These are phyloP conservation scores for Meloe dianella DNA, from an alignment of 2,888 invertebrate species.

Conservation along the genomic window DNA sequence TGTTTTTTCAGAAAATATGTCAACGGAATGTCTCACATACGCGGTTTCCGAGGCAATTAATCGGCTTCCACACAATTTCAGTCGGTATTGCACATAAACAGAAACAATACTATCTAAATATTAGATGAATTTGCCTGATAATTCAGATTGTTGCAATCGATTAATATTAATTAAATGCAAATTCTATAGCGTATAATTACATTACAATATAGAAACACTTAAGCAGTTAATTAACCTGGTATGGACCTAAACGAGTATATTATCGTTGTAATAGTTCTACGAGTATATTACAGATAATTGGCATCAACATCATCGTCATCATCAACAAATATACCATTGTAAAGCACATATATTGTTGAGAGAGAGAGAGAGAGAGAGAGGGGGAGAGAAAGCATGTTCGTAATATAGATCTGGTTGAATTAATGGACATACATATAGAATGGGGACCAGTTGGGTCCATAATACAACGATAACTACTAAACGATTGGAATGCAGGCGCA, in stretches of 20 bases:
- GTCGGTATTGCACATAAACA: too few relatives aligned
- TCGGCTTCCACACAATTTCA: too few relatives aligned
- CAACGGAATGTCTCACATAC: too few relatives aligned
- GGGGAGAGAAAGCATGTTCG: not conserved
- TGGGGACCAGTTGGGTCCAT: not conserved
- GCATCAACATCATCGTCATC: not conserved
- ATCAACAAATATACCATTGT: not conserved
- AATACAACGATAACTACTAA: not conserved
- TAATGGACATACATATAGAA: not conserved
- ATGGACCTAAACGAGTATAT: not conserved
- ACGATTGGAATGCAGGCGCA: not conserved
- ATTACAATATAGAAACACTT: not conserved
- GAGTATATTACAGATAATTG: not conserved
- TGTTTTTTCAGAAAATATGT: too few relatives aligned
- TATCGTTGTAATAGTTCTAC: not conserved
- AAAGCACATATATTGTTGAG: not conserved
- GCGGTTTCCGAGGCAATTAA: too few relatives aligned
- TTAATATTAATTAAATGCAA: not conserved
- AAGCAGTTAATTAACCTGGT: not conserved
- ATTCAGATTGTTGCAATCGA: not conserved
- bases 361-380: not conserved
- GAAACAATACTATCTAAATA: too few relatives aligned
- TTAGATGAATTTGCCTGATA: not conserved
- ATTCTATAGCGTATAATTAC: not conserved
- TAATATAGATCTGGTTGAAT: not conserved